These are phyloP conservation scores for Pissodes strobi DNA, from an alignment of 1,140 invertebrate genomes.

Conservation along the genomic window DNA sequence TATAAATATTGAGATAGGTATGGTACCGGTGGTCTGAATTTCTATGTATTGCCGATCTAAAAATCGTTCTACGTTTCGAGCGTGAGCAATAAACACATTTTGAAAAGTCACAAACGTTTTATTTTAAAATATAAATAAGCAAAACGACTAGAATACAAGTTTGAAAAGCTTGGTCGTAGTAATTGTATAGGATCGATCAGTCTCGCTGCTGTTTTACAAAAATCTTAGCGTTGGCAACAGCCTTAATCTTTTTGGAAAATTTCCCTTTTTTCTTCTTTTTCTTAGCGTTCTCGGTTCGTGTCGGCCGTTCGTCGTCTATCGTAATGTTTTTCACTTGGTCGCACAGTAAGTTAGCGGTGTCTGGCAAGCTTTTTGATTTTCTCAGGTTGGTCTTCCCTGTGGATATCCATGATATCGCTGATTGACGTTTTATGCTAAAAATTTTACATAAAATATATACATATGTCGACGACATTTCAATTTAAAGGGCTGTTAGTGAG, in stretches of 20 bases:
- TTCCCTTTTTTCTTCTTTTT: conserved; percentile 45
- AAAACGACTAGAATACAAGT: no score
- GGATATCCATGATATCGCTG: conserved; percentile 10
- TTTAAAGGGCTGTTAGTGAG: no score
- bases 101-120: no score
- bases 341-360: conserved; percentile 19
- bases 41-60: no score
- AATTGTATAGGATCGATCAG: no score
- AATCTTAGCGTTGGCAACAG: conserved; percentile 41
- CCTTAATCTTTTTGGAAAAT: conserved; percentile 42
- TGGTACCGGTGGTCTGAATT: no score
- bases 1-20: no score
- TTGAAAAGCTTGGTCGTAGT: no score
- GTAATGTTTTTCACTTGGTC: conserved; percentile 28
- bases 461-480: not conserved
- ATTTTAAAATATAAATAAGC: no score
- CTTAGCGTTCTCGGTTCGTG: conserved; percentile 26
- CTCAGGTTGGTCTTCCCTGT: conserved; percentile 9
- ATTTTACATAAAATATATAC: not conserved
- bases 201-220: no score
- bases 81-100: no score
- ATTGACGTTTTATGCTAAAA: conserved; percentile 38
- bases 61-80: no score
- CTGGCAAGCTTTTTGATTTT: conserved; percentile 40
- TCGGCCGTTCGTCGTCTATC: conserved; percentile 29